Evolutionary conservation across 2,113 vertebrate species (phyloP).

Genomic region (Crotalus viridis): DNA sequence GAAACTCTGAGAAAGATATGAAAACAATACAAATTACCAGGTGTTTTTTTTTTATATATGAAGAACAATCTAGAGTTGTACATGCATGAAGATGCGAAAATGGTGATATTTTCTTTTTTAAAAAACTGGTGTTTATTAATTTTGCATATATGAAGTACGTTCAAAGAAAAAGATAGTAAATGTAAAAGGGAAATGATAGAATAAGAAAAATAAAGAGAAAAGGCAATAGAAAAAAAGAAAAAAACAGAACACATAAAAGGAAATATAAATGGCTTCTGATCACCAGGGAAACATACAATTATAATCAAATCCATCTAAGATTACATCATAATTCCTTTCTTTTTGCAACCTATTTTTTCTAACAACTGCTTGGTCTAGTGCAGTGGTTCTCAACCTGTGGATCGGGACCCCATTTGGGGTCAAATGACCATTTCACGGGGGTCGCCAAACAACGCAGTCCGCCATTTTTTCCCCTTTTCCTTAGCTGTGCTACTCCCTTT

Average conservation of each 20-base stretch:
- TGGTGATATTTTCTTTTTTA: neutral
- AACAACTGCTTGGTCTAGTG: neutral
- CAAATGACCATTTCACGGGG: too few species aligned
- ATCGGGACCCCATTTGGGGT: too few species aligned
- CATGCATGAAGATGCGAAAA: neutral
- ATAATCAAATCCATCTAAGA: neutral
- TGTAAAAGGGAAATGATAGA: neutral
- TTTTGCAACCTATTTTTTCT: neutral
- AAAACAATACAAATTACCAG: neutral
- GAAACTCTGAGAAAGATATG: neutral
- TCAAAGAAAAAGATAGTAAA: neutral
- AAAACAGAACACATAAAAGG: neutral
- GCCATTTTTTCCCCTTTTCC: too few species aligned
- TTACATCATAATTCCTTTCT: neutral
- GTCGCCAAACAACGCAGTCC: too few species aligned
- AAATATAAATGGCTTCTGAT: too few species aligned
- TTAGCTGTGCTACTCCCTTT: too few species aligned
- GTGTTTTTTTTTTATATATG: neutral
- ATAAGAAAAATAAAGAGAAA: neutral
- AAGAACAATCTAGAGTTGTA: neutral
- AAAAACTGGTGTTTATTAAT: neutral
- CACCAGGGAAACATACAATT: too few species aligned
- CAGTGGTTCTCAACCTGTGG: too few species aligned
- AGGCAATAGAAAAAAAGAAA: neutral
- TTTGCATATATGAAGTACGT: neutral